Evolutionary conservation across 2,888 invertebrate genomes (phyloP).

Genomic region (Disparrhopalites patrizii): DNA sequence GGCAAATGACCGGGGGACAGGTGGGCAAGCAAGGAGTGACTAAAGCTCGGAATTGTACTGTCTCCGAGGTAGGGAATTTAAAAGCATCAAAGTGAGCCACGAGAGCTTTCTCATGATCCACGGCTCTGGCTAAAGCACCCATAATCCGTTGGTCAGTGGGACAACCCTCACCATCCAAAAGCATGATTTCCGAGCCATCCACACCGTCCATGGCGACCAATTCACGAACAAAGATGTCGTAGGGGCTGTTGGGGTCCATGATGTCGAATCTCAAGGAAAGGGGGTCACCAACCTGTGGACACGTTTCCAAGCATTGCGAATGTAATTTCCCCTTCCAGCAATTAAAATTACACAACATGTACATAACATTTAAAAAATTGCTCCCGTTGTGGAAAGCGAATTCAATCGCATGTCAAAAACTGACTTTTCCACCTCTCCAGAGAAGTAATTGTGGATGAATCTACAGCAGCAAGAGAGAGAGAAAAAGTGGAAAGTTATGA

Average conservation of each 20-base stretch:
- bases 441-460: too few relatives aligned
- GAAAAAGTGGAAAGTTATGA: too few relatives aligned
- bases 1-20: conserved; percentile 88
- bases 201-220: conserved; percentile 91
- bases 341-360: too few relatives aligned
- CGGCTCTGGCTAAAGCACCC: conserved; percentile 83
- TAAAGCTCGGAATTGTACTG: conserved; percentile 91
- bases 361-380: too few relatives aligned
- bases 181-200: conserved; percentile 84
- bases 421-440: too few relatives aligned
- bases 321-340: too few relatives aligned
- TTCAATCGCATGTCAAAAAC: too few relatives aligned
- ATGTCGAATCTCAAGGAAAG: conserved; percentile 87
- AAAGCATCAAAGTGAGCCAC: conserved; percentile 91
- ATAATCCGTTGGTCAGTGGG: conserved; percentile 91
- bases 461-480: too few relatives aligned
- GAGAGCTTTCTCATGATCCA: conserved; percentile 56
- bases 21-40: conserved; percentile 91
- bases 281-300: conserved; percentile 85
- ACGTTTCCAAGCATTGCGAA: too few relatives aligned
- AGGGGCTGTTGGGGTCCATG: conserved; percentile 85
- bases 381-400: too few relatives aligned
- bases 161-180: conserved; percentile 86
- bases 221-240: conserved; percentile 92
- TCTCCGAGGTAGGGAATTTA: conserved; percentile 92